A percentile compares a stretch with the other conserved stretches of the same genome.
Evolutionary conservation across 2,113 vertebrate genomes (phyloP).

Genomic region (Nothobranchius kuhntae): DNA sequence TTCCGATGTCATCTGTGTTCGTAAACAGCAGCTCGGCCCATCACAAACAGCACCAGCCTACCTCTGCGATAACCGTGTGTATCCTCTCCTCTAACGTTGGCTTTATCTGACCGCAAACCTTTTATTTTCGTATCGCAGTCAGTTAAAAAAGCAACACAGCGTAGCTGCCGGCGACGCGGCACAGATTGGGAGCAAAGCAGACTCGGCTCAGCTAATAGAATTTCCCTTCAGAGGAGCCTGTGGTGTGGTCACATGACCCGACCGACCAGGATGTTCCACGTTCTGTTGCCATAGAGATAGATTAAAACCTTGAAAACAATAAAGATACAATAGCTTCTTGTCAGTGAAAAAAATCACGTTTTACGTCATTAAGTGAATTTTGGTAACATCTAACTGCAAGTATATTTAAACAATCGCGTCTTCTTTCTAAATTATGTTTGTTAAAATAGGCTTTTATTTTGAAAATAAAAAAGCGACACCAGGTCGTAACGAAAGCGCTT

Average conservation of each 20-base stretch:
- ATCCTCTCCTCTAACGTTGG: neutral
- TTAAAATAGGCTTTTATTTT: constrained; percentile 20
- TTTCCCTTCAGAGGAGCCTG: neutral
- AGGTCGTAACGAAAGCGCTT: neutral
- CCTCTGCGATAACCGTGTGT: constrained; percentile 20
- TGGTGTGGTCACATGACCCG: constrained; percentile 45
- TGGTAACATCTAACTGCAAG: too few relatives aligned
- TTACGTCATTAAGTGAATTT: too few relatives aligned
- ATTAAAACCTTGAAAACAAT: neutral
- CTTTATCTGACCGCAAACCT: constrained; percentile 5
- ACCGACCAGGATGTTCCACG: neutral
- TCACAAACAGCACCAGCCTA: constrained; percentile 7
- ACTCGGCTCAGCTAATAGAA: neutral
- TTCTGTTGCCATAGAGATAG: constrained; percentile 40
- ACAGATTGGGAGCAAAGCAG: constrained; percentile 6
- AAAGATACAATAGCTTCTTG: too few relatives aligned
- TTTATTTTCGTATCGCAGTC: constrained; percentile 22
- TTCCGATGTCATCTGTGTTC: constrained; percentile 22
- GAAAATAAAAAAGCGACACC: neutral
- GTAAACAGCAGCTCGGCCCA: constrained; percentile 22
- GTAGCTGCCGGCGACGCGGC: neutral
- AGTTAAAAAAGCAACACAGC: neutral
- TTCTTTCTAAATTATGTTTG: neutral
- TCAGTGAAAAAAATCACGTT: too few relatives aligned
- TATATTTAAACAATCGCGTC: neutral